Percentiles rank a stretch among this genome's conserved stretches.
These are phyloP conservation scores for Pelecanoides urinatrix DNA, from an alignment of 2,113 vertebrate genomes.

Conservation along the genomic window DNA sequence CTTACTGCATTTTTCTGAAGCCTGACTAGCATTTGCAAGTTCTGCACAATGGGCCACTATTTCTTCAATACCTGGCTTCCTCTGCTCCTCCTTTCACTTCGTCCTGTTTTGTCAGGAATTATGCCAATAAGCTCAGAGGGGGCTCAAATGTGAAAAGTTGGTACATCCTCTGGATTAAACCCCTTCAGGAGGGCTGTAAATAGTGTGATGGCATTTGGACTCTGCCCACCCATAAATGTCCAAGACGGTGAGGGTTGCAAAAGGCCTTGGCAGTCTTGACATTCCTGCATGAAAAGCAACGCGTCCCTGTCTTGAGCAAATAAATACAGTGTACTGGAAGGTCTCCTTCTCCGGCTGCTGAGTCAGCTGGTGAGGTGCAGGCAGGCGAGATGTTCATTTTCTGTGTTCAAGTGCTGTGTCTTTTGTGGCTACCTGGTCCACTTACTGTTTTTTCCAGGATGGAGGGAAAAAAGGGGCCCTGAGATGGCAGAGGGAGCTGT, in stretches of 20 bases:
- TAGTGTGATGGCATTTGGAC: neutral
- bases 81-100: neutral
- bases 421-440: neutral
- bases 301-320: neutral
- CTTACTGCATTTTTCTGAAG: slow-evolving; percentile 5
- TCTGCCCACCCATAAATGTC: neutral
- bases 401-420: neutral
- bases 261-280: neutral
- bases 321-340: neutral
- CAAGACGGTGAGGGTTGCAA: neutral
- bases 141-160: neutral
- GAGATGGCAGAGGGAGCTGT: neutral
- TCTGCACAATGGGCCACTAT: neutral
- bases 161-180: neutral
- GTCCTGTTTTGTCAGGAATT: neutral
- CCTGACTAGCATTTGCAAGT: neutral
- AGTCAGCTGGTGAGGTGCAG: neutral
- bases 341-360: neutral
- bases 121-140: rapidly evolving
- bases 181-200: neutral
- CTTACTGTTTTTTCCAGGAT: neutral
- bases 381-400: neutral
- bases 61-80: neutral
- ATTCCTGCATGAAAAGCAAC: neutral
- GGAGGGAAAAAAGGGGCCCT: neutral